phyloP scores from a whole-genome alignment of 2,113 vertebrate species.

The Limnothrissa miodon region DNA sequence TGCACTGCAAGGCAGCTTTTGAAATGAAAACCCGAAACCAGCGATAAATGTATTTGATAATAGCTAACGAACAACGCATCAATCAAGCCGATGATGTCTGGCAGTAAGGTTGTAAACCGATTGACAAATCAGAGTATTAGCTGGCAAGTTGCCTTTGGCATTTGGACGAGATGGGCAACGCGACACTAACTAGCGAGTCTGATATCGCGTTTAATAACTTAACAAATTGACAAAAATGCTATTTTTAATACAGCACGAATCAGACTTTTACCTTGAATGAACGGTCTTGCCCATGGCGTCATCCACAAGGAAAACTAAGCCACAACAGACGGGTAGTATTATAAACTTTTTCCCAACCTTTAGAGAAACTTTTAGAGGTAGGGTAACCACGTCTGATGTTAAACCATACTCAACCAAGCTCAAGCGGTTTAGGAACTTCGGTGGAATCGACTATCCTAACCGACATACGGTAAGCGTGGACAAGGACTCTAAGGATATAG shows the following conservation, averaged over 20 bases:
- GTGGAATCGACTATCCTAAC: not conserved
- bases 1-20: not conserved
- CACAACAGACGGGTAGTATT: not conserved
- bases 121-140: no score
- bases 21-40: no score
- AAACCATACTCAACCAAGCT: not conserved
- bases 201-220: not conserved
- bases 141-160: not conserved
- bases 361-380: not conserved
- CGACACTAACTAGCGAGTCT: no score
- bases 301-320: not conserved
- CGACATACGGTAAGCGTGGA: not conserved
- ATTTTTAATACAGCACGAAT: not conserved
- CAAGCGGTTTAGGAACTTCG: not conserved
- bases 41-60: not conserved
- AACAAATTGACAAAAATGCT: not conserved
- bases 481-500: not conserved
- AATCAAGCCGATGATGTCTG: not conserved
- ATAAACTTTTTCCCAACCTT: not conserved
- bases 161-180: not conserved
- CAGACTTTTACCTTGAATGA: not conserved
- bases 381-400: not conserved
- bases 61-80: not conserved
- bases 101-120: not conserved
- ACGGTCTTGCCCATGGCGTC: not conserved